Percentiles rank a stretch among this genome's conserved stretches.
These are phyloP conservation scores for Drosophila nr. perissopoda DNA, from an alignment of 2,888 invertebrate species.

Conservation along the genomic window DNA sequence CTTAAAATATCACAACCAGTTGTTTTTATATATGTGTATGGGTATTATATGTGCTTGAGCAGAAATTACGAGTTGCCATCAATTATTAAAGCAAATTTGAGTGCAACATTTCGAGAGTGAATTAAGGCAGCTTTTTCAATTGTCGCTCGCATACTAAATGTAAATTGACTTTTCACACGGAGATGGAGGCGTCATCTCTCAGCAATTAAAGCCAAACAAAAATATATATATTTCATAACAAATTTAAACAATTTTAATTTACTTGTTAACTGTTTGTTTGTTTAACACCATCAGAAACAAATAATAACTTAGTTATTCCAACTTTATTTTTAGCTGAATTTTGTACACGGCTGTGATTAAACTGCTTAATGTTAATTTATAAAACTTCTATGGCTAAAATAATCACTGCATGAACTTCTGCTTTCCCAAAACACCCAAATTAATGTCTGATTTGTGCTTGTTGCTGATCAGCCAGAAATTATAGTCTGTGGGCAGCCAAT, in stretches of 20 bases:
- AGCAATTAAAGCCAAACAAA: not conserved
- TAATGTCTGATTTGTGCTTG: not conserved
- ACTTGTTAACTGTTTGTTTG: not conserved
- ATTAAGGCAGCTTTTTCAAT: not conserved
- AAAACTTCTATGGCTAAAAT: not conserved
- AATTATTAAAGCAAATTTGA: not conserved
- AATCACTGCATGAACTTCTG: not conserved
- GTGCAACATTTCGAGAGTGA: not conserved
- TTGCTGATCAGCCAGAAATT: constrained; percentile 27
- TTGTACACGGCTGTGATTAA: not conserved
- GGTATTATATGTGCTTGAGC: not conserved
- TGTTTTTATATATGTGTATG: not conserved
- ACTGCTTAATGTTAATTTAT: not conserved
- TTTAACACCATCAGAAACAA: not conserved
- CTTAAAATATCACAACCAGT: constrained; percentile 3
- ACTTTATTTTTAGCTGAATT: not conserved
- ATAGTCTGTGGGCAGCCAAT: constrained; percentile 15
- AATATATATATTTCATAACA: not conserved
- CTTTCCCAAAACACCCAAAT: not conserved
- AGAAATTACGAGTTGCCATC: not conserved
- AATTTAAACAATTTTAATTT: not conserved
- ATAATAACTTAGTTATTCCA: not conserved
- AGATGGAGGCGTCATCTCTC: not conserved
- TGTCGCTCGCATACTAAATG: not conserved
- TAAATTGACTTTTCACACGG: not conserved